Base-by-base conservation (phyloP, 2,888 invertebrate species). In the Hanleya hanleyi region DNA sequence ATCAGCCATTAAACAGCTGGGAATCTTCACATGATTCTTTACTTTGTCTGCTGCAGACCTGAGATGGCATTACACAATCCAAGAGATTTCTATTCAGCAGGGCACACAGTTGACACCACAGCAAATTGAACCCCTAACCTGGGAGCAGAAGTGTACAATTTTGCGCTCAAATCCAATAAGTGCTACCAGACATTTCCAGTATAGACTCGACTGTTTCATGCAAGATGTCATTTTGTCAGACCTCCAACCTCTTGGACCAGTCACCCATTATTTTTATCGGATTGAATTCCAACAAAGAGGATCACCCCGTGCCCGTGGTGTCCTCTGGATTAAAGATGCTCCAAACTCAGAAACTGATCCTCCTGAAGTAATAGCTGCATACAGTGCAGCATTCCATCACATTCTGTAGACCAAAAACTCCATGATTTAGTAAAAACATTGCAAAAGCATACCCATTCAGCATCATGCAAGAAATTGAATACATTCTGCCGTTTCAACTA, bases 251-350 rank as follows among this genome's bases (percentile, higher is more conserved):
- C 41, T 41, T 41, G 41, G 41, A 41, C 41, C 41, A 12, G 18
- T 69, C 15, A 12, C 57, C 9, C 26, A 69, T 36, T 62, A 69
- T 38, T 69, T 62, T 38, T 69, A 69, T 35, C 33, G 69, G 22
- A 69, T 69, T 22, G 41, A 41, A 41, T 41, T 41, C 41, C 41
- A 41, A 18, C 41, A 41, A 41, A 41, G 41, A 41, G 41, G 57
- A 3, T 69, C 69, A 22, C 69, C 57, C 37, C 69, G 51, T 57
- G 51, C 57, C 5, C 69, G 51, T 69, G 69, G 15, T 32, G 35
- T 69, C 29, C 22, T 57, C n/a, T 69, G 69, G 69, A n/a, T 69
- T 1, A 41, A 71, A 29, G 62, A 47, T 66, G 73, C 67, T 9
- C 73, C 73, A 62, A 41, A 35, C 35, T 18, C 38, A 69, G 38